Base-by-base conservation (phyloP, 2,888 invertebrate species). In the Isoperla grammatica region DNA sequence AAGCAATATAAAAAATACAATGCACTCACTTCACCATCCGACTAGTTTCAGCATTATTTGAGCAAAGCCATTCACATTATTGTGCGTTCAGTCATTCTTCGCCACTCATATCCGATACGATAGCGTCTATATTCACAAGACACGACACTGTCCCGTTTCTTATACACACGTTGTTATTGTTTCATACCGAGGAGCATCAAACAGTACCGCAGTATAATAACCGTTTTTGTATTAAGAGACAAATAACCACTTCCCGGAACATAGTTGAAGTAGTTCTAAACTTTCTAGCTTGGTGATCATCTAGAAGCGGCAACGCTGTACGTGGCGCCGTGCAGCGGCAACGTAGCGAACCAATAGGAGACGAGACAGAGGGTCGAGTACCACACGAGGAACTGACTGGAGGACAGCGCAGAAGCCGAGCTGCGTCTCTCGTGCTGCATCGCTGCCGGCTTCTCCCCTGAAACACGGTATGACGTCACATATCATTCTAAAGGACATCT, bases 391-490 rank as follows among this genome's bases (percentile, higher is more conserved):
- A 50, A 15, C 19, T 53, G 53, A 17, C 39, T 53, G 17, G 53
- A 39, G 6, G 53, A 37, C 6, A 57, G 9, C 2, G 37, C 13
- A 17, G 42, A 1, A 4, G 57, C 42, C 5, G 56, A 42, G 40
- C 59, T 62, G 23, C 67, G 23, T 19, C 76, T 74, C 59, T 83
- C 83, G 67, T 83, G 83, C 68, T 88, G 88, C 88, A 88, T 88
- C 9, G 88, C 88, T 19, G 88, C 88, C 60, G 88, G 88, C 74
- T 88, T 88, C 75, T 88, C 88, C 74, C 88, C 88, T 86, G 80
- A 53, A 73, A 75, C 71, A 70, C 71, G 70, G 66, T 35, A 54
- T 61, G 46, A 54, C n/a, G n/a, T n/a, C n/a, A n/a, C n/a, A n/a
- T n/a, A n/a, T n/a, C n/a, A n/a, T n/a, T n/a, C n/a, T n/a, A n/a